Percentiles rank a stretch among this genome's conserved stretches.
These are phyloP conservation scores for Pogonocherus hispidulus DNA, from an alignment of 2,888 invertebrate species.

Conservation along the genomic window DNA sequence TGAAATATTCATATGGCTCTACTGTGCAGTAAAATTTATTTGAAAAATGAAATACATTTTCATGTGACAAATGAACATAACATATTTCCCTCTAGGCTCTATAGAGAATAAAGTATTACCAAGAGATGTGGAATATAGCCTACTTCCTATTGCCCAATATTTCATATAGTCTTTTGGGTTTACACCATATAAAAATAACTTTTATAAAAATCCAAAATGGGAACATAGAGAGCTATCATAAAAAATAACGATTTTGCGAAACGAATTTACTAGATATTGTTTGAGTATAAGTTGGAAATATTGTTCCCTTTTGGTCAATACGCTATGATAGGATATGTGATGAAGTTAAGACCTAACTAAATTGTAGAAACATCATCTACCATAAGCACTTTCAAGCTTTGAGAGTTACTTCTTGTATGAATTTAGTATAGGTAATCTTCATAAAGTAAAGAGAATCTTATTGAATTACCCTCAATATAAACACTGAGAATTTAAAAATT, in stretches of 20 bases:
- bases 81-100: not conserved
- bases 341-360: no score
- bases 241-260: not conserved
- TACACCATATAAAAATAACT: not conserved
- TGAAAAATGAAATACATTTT: not conserved
- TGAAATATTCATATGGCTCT: no score
- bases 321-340: not conserved
- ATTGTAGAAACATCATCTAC: no score
- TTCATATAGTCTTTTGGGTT: not conserved
- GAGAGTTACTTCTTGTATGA: no score
- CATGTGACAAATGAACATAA: not conserved
- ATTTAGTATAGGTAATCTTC: no score
- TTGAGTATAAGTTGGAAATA: not conserved
- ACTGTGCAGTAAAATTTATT: no score
- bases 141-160: not conserved
- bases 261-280: not conserved
- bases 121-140: not conserved
- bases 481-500: no score
- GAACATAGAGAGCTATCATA: not conserved
- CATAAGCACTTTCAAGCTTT: no score
- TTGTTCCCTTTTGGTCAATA: not conserved
- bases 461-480: no score
- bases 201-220: not conserved
- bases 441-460: no score
- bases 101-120: not conserved